These are phyloP conservation scores for Taenioides sp. DNA, from an alignment of 2,797 vertebrate genomes.

Conservation along the genomic window DNA sequence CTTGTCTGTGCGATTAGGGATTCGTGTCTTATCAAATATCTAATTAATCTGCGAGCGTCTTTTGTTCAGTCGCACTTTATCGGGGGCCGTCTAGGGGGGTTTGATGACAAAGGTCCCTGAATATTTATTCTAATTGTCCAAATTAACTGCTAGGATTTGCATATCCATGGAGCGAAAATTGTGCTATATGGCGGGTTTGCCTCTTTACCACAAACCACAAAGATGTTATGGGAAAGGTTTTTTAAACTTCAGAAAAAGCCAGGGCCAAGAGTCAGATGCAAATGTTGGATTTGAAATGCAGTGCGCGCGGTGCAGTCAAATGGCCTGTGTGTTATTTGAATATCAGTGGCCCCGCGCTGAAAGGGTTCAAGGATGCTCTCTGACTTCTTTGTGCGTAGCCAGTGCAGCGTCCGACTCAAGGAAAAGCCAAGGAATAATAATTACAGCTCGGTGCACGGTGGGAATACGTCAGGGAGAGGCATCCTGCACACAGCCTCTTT, in stretches of 20 bases:
- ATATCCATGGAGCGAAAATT: constrained; percentile 92
- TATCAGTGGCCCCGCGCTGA: constrained; percentile 96
- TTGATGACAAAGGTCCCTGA: constrained; percentile 94
- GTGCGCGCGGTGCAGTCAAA: constrained; percentile 90
- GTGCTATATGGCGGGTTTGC: constrained; percentile 78
- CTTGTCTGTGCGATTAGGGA: constrained; percentile 99
- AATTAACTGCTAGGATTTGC: constrained; percentile 99
- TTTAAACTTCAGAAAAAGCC: constrained; percentile 83
- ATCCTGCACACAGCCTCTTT: constrained; percentile 90
- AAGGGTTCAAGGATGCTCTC: constrained; percentile 99
- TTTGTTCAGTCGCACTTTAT: constrained; percentile 99
- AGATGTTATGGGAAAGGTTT: constrained; percentile 93
- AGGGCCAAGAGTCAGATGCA: constrained; percentile 95
- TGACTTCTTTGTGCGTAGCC: constrained; percentile 99
- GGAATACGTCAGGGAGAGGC: constrained; percentile 93
- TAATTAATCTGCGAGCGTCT: constrained; percentile 99
- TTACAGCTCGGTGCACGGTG: constrained; percentile 93
- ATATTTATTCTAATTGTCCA: constrained; percentile 99
- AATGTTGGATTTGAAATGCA: constrained; percentile 94
- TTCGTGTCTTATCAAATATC: constrained; percentile 99
- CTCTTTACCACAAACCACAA: constrained; percentile 82
- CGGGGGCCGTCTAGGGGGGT: constrained; percentile 90
- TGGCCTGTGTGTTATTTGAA: constrained; percentile 98
- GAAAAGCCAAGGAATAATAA: constrained; percentile 95
- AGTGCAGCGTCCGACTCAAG: constrained; percentile 98